Percentiles rank a stretch among this genome's conserved stretches.
These are phyloP conservation scores for Tragelaphus scriptus DNA, from an alignment of 2,113 vertebrate species.

Conservation along the genomic window DNA sequence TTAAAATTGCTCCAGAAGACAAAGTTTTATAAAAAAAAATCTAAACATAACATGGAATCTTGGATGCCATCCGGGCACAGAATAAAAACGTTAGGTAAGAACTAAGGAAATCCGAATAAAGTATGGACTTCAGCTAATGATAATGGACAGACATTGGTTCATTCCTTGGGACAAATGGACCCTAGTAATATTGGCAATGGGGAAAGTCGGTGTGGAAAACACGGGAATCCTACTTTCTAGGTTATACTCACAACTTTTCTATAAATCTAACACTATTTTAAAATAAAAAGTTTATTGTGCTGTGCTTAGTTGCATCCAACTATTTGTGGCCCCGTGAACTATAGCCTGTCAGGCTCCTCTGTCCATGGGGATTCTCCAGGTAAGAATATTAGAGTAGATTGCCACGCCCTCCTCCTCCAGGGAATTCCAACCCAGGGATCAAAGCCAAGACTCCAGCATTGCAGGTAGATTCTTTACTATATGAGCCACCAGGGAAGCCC, in stretches of 20 bases:
- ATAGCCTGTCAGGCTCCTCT: not conserved
- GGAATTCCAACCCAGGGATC: not conserved
- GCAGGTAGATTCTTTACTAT: not conserved
- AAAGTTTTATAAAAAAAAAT: not conserved
- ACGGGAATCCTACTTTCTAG: fast-evolving
- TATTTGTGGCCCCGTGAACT: not conserved
- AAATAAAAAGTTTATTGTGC: not conserved
- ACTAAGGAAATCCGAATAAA: not conserved
- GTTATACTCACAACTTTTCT: not conserved
- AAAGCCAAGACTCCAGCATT: not conserved
- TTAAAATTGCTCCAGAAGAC: not conserved
- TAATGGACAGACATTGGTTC: fast-evolving
- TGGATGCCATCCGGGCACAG: not conserved
- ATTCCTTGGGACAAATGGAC: too few species aligned
- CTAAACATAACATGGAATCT: not conserved
- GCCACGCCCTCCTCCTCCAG: not conserved
- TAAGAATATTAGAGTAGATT: not conserved
- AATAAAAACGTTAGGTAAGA: not conserved
- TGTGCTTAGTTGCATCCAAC: not conserved
- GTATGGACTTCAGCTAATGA: not conserved
- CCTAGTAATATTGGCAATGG: fast-evolving
- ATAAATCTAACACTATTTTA: not conserved
- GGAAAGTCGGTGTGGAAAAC: fast-evolving
- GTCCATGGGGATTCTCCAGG: not conserved
- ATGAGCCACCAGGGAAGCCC: not conserved